Percentiles rank a stretch among this genome's conserved stretches.
phyloP scores from a whole-genome alignment of 2,113 vertebrate genomes.

The Diadophis punctatus region DNA sequence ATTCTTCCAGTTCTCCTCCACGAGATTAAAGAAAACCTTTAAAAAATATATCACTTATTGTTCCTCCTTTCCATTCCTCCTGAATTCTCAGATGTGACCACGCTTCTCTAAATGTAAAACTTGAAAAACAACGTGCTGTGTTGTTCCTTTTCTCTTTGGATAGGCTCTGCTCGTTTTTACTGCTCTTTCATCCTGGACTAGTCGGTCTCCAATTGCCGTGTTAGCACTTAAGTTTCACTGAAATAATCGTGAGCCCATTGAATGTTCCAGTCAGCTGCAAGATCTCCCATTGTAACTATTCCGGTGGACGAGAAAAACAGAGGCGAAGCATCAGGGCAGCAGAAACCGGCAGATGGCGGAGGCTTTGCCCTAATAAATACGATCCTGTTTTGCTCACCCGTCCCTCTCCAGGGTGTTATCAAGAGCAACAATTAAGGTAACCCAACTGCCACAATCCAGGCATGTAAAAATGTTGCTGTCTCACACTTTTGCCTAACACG shows the following conservation, averaged over 20 bases:
- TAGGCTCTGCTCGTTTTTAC: neutral
- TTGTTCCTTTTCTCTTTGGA: neutral
- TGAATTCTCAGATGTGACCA: neutral
- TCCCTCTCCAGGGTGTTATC: neutral
- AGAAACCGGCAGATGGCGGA: neutral
- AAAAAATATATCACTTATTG: neutral
- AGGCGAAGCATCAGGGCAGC: neutral
- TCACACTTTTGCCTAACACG: neutral
- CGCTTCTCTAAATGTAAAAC: neutral
- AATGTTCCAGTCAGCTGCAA: neutral
- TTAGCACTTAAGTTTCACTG: neutral
- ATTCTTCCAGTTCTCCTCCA: neutral
- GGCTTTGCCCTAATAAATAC: neutral
- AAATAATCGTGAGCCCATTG: neutral
- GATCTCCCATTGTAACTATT: neutral
- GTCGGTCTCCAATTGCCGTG: neutral
- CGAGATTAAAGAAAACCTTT: neutral
- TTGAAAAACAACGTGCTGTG: neutral
- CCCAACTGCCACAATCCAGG: neutral
- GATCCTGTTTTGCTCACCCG: neutral
- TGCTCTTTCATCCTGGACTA: neutral
- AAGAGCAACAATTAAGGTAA: neutral
- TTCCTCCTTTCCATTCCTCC: neutral
- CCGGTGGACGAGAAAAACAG: neutral
- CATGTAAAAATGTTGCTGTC: neutral